These are phyloP conservation scores for Lordiphosa stackelbergi DNA, from an alignment of 1,140 invertebrate species.

Conservation along the genomic window DNA sequence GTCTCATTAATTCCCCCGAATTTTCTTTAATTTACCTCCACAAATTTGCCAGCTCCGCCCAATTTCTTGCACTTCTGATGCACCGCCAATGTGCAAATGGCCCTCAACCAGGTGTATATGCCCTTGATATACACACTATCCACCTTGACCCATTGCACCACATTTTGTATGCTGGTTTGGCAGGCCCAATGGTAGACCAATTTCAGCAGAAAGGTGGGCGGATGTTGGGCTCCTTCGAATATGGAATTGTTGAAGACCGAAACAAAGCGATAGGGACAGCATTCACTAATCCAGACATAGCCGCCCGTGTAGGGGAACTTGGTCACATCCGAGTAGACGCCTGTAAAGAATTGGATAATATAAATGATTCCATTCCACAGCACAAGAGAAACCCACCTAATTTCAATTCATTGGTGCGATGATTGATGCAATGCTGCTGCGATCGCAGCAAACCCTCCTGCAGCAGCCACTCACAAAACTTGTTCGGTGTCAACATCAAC, in stretches of 20 bases:
- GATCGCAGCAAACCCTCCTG: constrained; percentile 88
- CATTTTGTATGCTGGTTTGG: constrained; percentile 91
- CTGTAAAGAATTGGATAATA: constrained; percentile 57
- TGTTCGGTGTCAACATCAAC: constrained; percentile 86
- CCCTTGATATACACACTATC: constrained; percentile 86
- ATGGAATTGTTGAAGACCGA: constrained; percentile 92
- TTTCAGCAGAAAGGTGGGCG: constrained; percentile 88
- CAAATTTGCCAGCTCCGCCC: constrained; percentile 82
- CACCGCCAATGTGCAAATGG: constrained; percentile 86
- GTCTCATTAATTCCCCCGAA: not conserved
- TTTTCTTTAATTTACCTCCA: constrained; percentile 78
- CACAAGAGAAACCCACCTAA: constrained; percentile 78
- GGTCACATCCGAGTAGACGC: constrained; percentile 89
- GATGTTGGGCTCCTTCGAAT: constrained; percentile 89
- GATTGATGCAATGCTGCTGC: constrained; percentile 85
- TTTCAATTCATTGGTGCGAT: constrained; percentile 83
- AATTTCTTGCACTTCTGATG: constrained; percentile 85
- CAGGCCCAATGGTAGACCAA: constrained; percentile 94
- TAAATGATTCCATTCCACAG: not conserved
- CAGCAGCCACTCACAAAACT: constrained; percentile 92
- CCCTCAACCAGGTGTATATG: constrained; percentile 87
- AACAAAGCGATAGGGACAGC: constrained; percentile 88
- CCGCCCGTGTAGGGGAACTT: constrained; percentile 91
- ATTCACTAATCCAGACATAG: constrained; percentile 92
- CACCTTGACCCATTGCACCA: constrained; percentile 92